Evolutionary conservation across 2,797 vertebrate genomes (phyloP).

Genomic region (Myotis myotis): DNA sequence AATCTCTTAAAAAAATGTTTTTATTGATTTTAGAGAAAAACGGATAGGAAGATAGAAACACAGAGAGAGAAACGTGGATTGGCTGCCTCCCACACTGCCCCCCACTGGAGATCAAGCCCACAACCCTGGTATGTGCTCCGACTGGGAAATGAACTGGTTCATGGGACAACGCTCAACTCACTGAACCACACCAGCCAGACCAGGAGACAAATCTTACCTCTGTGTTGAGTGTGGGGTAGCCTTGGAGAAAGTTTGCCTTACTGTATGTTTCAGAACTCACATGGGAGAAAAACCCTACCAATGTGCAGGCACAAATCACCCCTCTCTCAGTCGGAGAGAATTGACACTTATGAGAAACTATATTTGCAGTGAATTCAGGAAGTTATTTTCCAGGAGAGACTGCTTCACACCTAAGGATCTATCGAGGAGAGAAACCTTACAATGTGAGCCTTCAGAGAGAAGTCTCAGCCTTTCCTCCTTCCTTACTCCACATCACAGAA

Average conservation of each 20-base stretch:
- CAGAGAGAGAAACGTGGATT: no score
- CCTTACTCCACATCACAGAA: not conserved
- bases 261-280: not conserved
- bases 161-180: no score
- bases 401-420: not conserved
- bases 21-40: no score
- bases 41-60: no score
- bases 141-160: no score
- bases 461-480: not conserved
- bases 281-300: not conserved
- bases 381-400: not conserved
- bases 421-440: not conserved
- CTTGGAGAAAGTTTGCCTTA: not conserved
- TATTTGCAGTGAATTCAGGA: not conserved
- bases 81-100: not conserved
- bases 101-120: no score
- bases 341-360: not conserved
- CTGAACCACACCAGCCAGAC: no score
- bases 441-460: not conserved
- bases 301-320: not conserved
- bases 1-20: not conserved
- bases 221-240: not conserved
- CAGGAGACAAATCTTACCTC: not conserved
- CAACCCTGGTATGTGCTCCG: no score
- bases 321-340: not conserved